These are phyloP conservation scores for Astreopora myriophthalma DNA, from an alignment of 64 coral and sea anemone genomes.

Conservation along the genomic window DNA sequence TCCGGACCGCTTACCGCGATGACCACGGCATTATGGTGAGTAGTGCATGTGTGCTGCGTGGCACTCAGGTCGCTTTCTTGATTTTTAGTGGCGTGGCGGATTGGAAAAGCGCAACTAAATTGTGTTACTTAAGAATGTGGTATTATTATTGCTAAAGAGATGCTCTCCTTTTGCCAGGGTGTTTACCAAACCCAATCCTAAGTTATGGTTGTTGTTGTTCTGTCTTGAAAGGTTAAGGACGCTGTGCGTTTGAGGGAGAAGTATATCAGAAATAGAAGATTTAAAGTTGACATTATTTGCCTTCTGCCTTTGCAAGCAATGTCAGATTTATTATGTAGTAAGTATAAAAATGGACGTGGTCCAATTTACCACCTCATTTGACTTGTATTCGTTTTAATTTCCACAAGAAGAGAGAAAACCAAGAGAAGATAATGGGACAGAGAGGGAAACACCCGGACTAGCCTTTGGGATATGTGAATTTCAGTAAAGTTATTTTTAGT, in stretches of 20 bases:
- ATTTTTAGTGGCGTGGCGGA: background rate
- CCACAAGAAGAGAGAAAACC: too few relatives aligned
- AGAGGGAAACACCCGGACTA: too few relatives aligned
- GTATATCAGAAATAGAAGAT: slow-evolving; percentile 14
- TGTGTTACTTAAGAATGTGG: too few relatives aligned
- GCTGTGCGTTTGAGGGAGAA: slow-evolving; percentile 1
- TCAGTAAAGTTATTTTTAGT: too few relatives aligned
- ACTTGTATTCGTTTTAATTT: background rate
- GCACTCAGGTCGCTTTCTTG: background rate
- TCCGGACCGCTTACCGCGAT: slow-evolving; percentile 74
- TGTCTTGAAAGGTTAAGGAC: slow-evolving; percentile 14
- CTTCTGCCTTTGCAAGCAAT: slow-evolving; percentile 26
- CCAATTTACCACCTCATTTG: background rate
- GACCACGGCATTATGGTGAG: slow-evolving; percentile 91
- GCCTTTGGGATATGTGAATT: too few relatives aligned
- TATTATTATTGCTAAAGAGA: too few relatives aligned
- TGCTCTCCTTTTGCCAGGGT: too few relatives aligned
- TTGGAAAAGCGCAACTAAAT: too few relatives aligned
- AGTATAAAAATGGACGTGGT: background rate
- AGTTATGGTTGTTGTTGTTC: background rate
- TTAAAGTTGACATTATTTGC: slow-evolving; percentile 30
- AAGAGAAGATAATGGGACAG: too few relatives aligned
- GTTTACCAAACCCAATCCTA: background rate
- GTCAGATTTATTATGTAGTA: background rate
- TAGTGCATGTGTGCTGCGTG: background rate